Evolutionary conservation across 1,140 invertebrate species (phyloP), one percentile per base, ranked within the genome.

Genomic region (Trachymyrmex cornetzi): DNA sequence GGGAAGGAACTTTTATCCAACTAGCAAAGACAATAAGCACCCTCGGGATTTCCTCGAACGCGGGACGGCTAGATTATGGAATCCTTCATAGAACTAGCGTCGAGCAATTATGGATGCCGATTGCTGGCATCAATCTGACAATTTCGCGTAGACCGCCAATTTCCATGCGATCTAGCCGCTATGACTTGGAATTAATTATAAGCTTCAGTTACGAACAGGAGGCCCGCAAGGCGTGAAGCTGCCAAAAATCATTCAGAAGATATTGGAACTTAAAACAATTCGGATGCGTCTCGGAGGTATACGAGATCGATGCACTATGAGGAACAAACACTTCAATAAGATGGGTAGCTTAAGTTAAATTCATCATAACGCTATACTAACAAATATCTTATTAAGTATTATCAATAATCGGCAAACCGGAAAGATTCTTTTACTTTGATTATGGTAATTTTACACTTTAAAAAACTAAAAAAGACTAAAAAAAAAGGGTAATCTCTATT

Each of bases 151-250:
- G 87, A 89, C 91, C 86, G 82, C 77, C 91, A 91, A 92, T 92
- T 91, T 91, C 85, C 81, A 87, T 67, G 81, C 82, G 77, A 88
- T 87, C 69, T 88, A 71, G 11, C 69, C 69, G 53, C 64, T 85
- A 38, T 53, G 64, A 84, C 74, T 89, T 91, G 71, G 88, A 91
- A 89, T 93, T 91, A 93, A 93, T 93, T 93, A 92, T 93, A 92
- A 93, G 87, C 80, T 89, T 91, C 91, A 92, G 88, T 91, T 86
- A 85, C 38, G 77, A 90, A 16, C 64, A 12, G 5, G 14, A 86
- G 87, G 86, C 86, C 86, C 88, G 80, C 77, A 88, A 90, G 84
- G 90, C 89, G 86, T 61, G 75, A 87, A 75, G 34, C 63, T 64
- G 38, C 48, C 64, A 48, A 80, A 80, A 19, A 27, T 80, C 44